These are phyloP conservation scores for Teleopsis dalmanni DNA, from an alignment of 1,140 invertebrate genomes.

Conservation along the genomic window DNA sequence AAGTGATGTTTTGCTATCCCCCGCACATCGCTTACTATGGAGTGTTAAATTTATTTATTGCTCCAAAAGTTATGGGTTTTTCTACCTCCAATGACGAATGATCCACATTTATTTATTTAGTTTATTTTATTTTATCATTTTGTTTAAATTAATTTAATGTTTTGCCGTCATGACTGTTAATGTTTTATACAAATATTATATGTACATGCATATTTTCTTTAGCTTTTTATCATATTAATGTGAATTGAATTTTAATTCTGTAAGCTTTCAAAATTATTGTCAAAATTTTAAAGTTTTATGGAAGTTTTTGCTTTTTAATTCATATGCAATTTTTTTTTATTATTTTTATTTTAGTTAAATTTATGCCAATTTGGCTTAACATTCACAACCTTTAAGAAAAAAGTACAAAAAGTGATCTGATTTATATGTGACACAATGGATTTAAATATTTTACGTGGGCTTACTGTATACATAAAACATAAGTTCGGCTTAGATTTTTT, in stretches of 20 bases:
- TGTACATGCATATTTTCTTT: not conserved
- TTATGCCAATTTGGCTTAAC: no score
- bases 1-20: no score
- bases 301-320: not conserved
- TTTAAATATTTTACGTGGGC: conserved; percentile 21
- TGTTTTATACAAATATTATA: conserved; percentile 16
- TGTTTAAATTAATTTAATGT: conserved; percentile 18
- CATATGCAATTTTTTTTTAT: conserved; percentile 1
- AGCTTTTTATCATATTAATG: conserved; percentile 34
- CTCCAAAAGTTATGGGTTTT: conserved; percentile 28
- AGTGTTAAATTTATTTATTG: conserved; percentile 39
- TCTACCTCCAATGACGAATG: conserved; percentile 31
- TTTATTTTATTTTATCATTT: conserved; percentile 15
- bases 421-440: conserved; percentile 43
- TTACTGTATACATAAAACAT: conserved; percentile 38
- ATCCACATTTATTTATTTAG: conserved; percentile 29
- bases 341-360: no score
- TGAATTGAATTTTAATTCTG: conserved; percentile 39
- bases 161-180: conserved; percentile 34
- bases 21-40: no score
- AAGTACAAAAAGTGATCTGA: conserved; percentile 38
- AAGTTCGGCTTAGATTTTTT: conserved; percentile 27
- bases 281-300: conserved; percentile 31
- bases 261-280: conserved; percentile 27
- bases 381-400: not conserved